A percentile compares a stretch with the other conserved stretches of the same genome.
Evolutionary conservation across 2,888 invertebrate genomes (phyloP).

Genomic region (Andrena flavipes): DNA sequence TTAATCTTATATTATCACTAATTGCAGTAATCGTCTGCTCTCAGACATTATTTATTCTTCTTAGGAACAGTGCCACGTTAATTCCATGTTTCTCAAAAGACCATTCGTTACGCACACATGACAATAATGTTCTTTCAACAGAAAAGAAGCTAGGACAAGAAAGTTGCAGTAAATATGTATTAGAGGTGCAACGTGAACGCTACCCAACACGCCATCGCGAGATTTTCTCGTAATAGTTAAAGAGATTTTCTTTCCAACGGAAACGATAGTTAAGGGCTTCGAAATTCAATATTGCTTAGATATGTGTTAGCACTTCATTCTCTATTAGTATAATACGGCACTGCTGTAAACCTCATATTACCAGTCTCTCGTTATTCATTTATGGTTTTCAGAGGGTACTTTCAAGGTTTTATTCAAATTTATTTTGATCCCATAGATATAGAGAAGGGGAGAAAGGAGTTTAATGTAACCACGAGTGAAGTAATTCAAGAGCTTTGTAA

Average conservation of each 20-base stretch:
- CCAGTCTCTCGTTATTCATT: too few relatives aligned
- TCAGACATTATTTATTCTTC: too few relatives aligned
- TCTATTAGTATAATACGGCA: background rate
- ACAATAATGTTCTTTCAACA: too few relatives aligned
- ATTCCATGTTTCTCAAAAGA: background rate
- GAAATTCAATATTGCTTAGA: slow-evolving; percentile 58
- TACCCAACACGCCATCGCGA: slow-evolving; percentile 8
- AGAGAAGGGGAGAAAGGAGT: too few relatives aligned
- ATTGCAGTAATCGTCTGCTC: too few relatives aligned
- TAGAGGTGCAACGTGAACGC: slow-evolving; percentile 4
- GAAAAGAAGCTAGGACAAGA: slow-evolving; percentile 45
- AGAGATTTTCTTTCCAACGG: slow-evolving; percentile 58
- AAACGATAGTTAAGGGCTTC: slow-evolving; percentile 56
- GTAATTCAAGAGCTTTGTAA: too few relatives aligned
- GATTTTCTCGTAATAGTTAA: slow-evolving; percentile 59
- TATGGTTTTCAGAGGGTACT: too few relatives aligned
- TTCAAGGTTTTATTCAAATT: too few relatives aligned
- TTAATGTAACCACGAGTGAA: too few relatives aligned
- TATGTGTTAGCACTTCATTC: slow-evolving; percentile 12
- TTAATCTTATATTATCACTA: too few relatives aligned
- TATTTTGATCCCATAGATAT: too few relatives aligned
- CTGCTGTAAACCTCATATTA: background rate
- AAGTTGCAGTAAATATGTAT: slow-evolving; percentile 30
- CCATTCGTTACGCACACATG: too few relatives aligned
- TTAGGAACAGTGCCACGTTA: background rate